Percentiles rank a stretch among this genome's conserved stretches.
Conservation (phyloP, 2,888 invertebrate genomes). For the Clunio marinus region DNA sequence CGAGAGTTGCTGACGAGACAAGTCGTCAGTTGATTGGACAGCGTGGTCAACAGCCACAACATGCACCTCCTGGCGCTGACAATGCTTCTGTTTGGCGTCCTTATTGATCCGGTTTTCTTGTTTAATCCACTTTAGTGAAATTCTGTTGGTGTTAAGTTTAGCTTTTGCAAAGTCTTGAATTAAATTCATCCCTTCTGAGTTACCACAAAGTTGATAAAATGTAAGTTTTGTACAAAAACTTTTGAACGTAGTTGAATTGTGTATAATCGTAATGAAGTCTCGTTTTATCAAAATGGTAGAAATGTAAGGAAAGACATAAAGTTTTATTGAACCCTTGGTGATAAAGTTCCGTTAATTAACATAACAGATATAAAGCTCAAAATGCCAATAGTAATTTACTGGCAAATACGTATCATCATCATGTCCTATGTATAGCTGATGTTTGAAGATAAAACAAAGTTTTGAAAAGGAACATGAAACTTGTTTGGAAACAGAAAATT, state of each 20-base stretch:
- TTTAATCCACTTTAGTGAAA: slow-evolving; percentile 32
- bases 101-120: slow-evolving; percentile 35
- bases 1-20: slow-evolving; percentile 50
- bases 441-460: no score
- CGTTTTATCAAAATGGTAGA: neutral
- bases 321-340: slow-evolving; percentile 26
- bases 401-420: no score
- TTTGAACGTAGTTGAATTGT: slow-evolving; percentile 10
- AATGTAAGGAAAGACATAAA: neutral
- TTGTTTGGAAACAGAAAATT: no score
- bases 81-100: slow-evolving; percentile 33
- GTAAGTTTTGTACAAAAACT: slow-evolving; percentile 9
- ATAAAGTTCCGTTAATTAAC: slow-evolving; percentile 38
- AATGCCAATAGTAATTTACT: no score
- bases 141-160: slow-evolving; percentile 27
- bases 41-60: slow-evolving; percentile 31
- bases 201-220: neutral
- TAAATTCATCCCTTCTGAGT: neutral
- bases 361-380: no score
- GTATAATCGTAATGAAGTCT: neutral
- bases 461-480: no score
- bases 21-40: slow-evolving; percentile 49
- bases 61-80: slow-evolving; percentile 29
- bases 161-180: neutral
- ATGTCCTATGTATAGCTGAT: no score